phyloP scores from a whole-genome alignment of 2,797 vertebrate genomes.

The Sebastes baramenuke region DNA sequence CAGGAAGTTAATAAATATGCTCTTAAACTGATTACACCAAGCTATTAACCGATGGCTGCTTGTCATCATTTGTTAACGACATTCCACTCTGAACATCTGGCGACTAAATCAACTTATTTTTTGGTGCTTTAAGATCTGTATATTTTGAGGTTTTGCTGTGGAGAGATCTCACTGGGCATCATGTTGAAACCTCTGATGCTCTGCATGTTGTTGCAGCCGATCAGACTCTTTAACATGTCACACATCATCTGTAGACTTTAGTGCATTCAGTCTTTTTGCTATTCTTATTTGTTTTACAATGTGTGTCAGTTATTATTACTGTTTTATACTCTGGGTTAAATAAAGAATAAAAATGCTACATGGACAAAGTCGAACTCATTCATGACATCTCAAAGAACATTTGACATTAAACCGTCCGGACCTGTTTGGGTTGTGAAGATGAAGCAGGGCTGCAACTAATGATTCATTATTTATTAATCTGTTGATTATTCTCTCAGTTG shows the following conservation, averaged over 20 bases:
- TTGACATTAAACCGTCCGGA: neutral
- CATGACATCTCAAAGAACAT: neutral
- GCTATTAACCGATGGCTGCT: neutral
- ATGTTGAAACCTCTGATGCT: neutral
- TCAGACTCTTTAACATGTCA: neutral
- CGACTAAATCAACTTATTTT: neutral
- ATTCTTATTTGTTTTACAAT: conserved; percentile 37
- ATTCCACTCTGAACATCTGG: neutral
- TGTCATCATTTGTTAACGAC: neutral
- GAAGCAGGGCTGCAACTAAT: neutral
- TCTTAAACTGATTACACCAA: neutral
- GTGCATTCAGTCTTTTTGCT: conserved; percentile 20
- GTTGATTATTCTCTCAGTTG: no score
- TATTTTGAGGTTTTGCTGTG: conserved; percentile 1
- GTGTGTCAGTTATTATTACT: conserved; percentile 50
- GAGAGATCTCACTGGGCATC: neutral
- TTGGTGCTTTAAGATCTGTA: conserved; percentile 10
- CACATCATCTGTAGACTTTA: neutral
- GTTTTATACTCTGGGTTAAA: conserved; percentile 80
- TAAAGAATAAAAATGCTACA: conserved; percentile 59
- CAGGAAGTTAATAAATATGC: neutral
- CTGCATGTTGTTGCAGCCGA: neutral
- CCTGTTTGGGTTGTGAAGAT: neutral
- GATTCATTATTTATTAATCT: no score
- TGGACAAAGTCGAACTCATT: neutral